Evolutionary conservation across 2,113 vertebrate genomes (phyloP).

Genomic region (Nematolebias whitei): DNA sequence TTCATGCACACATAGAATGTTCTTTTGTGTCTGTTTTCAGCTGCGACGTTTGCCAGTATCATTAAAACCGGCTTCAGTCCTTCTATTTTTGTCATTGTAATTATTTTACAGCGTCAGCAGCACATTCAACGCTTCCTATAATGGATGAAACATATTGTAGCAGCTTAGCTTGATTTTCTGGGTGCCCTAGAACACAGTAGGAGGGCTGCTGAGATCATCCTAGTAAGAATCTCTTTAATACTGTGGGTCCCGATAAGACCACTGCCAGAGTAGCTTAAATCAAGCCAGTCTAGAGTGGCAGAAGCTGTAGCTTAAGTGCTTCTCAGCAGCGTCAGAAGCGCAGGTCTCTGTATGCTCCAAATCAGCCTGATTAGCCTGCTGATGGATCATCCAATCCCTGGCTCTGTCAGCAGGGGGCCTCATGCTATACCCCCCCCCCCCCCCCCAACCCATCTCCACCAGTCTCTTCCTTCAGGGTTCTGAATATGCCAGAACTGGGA

Average conservation of each 20-base stretch:
- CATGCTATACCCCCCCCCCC: slow-evolving; percentile 4
- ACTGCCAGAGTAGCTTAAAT: slow-evolving; percentile 63
- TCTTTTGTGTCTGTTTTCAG: not conserved
- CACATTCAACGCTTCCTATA: slow-evolving; percentile 38
- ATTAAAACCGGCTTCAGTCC: slow-evolving; percentile 14
- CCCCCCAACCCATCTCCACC: not conserved
- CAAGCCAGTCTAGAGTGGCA: slow-evolving; percentile 60
- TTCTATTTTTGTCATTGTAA: slow-evolving; percentile 13
- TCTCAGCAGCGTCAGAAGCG: slow-evolving; percentile 35
- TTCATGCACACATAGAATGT: slow-evolving; percentile 5
- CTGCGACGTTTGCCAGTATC: slow-evolving; percentile 20
- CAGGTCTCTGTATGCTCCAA: slow-evolving; percentile 52
- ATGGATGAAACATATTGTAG: slow-evolving; percentile 28
- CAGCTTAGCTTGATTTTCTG: slow-evolving; percentile 32
- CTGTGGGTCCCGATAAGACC: slow-evolving; percentile 63
- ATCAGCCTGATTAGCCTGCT: slow-evolving; percentile 74
- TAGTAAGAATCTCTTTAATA: slow-evolving; percentile 64
- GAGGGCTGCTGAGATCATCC: slow-evolving; percentile 63
- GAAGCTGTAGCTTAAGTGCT: slow-evolving; percentile 50
- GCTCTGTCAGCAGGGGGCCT: slow-evolving; percentile 59
- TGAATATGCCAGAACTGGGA: slow-evolving; percentile 27
- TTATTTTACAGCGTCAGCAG: slow-evolving; percentile 15
- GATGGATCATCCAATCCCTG: slow-evolving; percentile 67
- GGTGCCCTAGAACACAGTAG: slow-evolving; percentile 53
- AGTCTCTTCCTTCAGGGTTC: slow-evolving; percentile 1